Base-by-base conservation (phyloP, 2,888 invertebrate genomes). In the Rhodophaea formosa region DNA sequence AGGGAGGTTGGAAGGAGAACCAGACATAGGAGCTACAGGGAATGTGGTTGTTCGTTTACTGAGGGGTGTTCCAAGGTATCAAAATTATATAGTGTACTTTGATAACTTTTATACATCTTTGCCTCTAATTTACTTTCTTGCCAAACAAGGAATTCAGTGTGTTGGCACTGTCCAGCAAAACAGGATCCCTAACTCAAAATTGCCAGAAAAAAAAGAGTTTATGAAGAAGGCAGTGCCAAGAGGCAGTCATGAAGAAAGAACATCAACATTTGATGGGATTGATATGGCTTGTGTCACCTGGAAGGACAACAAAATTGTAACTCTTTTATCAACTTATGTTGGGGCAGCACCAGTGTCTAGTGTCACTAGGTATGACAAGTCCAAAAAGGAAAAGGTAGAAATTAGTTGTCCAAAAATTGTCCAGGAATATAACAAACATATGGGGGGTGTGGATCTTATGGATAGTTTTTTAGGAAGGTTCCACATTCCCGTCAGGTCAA, bases 221-320 rank as follows among this genome's bases (percentile, higher is more conserved):
- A 75, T 75, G 72, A 75, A 77, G 61, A 74, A 68, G 69, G 69
- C 72, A 49, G 70, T 76, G 62, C 72, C 74, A 59, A 72, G 75
- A 70, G 71, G 75, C 67, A 72, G 68, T 70, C 74, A 58, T 75
- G 72, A 75, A 57, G 75, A 75, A 63, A 71, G 70, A 69, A 75
- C 29, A 63, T 71, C 75, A 67, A 51, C 67, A 63, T 66, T 59
- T 67, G 73, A 72, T 69, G 69, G 72, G 67, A 64, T 64, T 61
- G 71, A 72, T 68, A 63, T 74, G 66, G 66, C 61, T 70, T 69
- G 69, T 64, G 68, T 71, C 49, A 69, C 71, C 65, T 79, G 79
- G 78, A 75, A 75, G 67, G 71, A 72, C 67, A 72, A 74, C 72
- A 74, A 77, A 58, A 58, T 71, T 63, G 72, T 72, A 65, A 71